Base-by-base conservation (phyloP, 2,113 vertebrate genomes). In the Nothocercus nigrocapillus region DNA sequence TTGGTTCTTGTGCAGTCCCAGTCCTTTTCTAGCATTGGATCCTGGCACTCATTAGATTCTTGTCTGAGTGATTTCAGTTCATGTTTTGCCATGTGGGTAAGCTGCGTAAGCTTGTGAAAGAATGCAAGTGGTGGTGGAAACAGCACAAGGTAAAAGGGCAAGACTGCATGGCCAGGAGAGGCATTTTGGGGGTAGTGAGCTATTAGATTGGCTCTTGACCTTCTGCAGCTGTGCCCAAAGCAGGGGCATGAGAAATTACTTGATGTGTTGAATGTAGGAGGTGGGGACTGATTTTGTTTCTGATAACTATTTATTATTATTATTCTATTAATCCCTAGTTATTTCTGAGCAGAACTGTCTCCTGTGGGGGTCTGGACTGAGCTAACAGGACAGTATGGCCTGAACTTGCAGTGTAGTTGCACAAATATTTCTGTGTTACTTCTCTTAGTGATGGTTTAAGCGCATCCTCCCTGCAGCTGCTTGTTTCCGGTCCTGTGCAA, bases 401-500 rank as follows among this genome's bases (percentile, higher is more conserved):
- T 78, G 61, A 82, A 83, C 51, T 77, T 85, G 19, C 16, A 70
- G 5, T 32, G 21, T 14, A 59, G 27, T 85, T 95, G 83, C 44
- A 64, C 32, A 42, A 54, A 42, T 38, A n/a, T 59, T 86, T 30
- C 77, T 22, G 1, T 53, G 30, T 53, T 58, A 18, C 18, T 58
- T 58, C 30, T 56, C 75, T 86, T 19, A 64, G 11, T 61, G 32
- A 25, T 64, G 45, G 15, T 68, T 84, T 81, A 63, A 88, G 47
- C 64, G 59, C 36, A 44, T 81, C 12, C 34, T 78, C 78, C 56
- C 56, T 82, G 42, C 66, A 86, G 83, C 53, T 94, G 69, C 86
- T 67, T 75, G 19, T 92, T 90, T 77, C 25, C 69, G 64, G 62
- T 20, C 32, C 47, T 51, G 38, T 64, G 42, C 24, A 87, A 6